Percentiles rank a stretch among this genome's conserved stretches.
Evolutionary conservation across 1,140 invertebrate genomes (phyloP).

Genomic region (Drosophila watanabei): DNA sequence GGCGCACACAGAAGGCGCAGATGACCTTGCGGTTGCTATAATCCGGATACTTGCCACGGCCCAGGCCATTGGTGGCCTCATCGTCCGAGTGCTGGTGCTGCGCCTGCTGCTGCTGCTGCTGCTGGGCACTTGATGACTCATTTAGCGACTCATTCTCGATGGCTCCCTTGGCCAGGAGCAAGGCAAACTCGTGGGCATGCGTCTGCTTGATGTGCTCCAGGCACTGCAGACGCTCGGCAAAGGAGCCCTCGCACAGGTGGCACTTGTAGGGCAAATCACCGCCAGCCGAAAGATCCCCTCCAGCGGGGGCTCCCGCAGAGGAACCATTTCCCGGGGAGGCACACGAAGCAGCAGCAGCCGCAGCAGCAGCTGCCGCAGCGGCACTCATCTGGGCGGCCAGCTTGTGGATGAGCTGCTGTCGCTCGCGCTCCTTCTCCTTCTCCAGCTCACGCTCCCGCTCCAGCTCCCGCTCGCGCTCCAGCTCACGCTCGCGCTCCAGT

Average conservation of each 20-base stretch:
- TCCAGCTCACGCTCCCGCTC: constrained; percentile 53
- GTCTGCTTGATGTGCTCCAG: constrained; percentile 92
- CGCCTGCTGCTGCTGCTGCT: constrained; percentile 53
- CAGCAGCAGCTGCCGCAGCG: constrained; percentile 24
- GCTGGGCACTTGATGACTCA: constrained; percentile 22
- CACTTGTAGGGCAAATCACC: constrained; percentile 95
- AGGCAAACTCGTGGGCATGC: constrained; percentile 91
- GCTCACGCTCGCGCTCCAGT: constrained; percentile 25
- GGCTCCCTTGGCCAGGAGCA: constrained; percentile 92
- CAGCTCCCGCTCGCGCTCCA: constrained; percentile 31
- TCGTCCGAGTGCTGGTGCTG: constrained; percentile 70
- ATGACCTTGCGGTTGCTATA: constrained; percentile 96
- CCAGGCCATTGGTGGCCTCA: constrained; percentile 41
- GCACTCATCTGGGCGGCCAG: constrained; percentile 42
- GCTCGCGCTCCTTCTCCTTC: constrained; percentile 45
- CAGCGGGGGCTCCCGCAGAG: constrained; percentile 12
- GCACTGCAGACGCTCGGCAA: constrained; percentile 91
- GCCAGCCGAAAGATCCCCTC: constrained; percentile 47
- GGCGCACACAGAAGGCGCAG: constrained; percentile 95
- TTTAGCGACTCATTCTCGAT: constrained; percentile 87
- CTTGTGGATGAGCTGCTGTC: constrained; percentile 41
- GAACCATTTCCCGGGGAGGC: constrained; percentile 6
- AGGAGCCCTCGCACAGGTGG: constrained; percentile 95
- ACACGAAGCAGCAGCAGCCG: constrained; percentile 47
- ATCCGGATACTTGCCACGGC: constrained; percentile 90